Evolutionary conservation across 2,888 invertebrate species (phyloP), one percentile per base, ranked within the genome.

Genomic region (Rhopalosiphum nymphaeae): DNA sequence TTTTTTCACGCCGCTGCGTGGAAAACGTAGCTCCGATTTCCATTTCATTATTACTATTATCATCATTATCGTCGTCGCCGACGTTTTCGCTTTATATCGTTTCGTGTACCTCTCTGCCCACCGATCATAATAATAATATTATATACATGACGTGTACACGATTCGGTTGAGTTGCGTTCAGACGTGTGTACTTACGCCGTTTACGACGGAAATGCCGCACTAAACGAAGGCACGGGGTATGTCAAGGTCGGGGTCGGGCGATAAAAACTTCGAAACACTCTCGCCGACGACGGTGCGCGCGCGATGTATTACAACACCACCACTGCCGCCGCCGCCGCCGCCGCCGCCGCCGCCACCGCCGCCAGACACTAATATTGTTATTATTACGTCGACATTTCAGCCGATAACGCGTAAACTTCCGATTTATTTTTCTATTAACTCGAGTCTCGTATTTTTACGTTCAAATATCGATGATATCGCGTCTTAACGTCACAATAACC

Each of bases 221-320:
- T 49, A 86, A 86, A 86, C 78, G 36, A 36, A 7, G 86, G 46
- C 46, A 46, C 86, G 46, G 29, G 89, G 88, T 89, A 42, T 57
- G 42, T 56, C 88, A 53, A 56, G 88, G 89, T 57, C 56, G 56
- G 36, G 89, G 89, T 89, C 89, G 89, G 26, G 16, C 89, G 29
- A 92, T 86, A 92, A 92, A 91, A 92, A 91, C 84, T 46, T 84
- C 49, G 78, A 91, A 78, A 91, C 91, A 53, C 36, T 85, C 85
- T 16, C 91, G 44, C 46, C 85, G 56, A 21, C 57, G 91, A 56
- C 57, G 36, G 86, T 46, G 86, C 57, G 86, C 56, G 26, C 89
- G 89, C 88, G 88, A 21, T 36, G 86, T 86, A 46, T 86, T 86
- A 86, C 87, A n/a, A 49, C 67, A 1, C 13, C 49, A 46, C 87